Evolutionary conservation across 2,113 vertebrate species (phyloP).

Genomic region (Vulpes ferrilata): DNA sequence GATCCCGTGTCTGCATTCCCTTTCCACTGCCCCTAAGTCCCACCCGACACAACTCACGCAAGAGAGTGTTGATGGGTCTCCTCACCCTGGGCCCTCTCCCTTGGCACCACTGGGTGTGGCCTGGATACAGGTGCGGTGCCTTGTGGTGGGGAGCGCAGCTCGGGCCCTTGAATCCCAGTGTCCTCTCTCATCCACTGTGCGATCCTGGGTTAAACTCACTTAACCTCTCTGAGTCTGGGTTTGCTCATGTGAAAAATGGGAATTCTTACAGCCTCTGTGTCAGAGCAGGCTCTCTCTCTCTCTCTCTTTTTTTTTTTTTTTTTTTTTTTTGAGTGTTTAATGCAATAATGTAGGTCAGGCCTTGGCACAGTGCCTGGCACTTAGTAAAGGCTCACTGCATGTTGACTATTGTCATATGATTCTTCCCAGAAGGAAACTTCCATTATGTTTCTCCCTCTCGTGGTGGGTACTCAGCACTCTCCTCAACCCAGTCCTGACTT

Average conservation of each 20-base stretch:
- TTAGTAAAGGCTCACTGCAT: neutral
- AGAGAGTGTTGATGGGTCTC: neutral
- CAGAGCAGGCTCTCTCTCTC: neutral
- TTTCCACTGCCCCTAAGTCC: neutral
- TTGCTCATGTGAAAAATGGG: conserved; percentile 31
- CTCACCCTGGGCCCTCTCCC: neutral
- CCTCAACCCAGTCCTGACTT: neutral
- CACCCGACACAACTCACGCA: neutral
- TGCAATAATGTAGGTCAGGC: neutral
- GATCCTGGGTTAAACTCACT: neutral
- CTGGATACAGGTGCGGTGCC: neutral
- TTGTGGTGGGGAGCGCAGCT: neutral
- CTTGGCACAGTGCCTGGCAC: neutral
- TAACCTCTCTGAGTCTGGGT: neutral
- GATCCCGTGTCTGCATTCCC: neutral
- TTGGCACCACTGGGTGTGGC: neutral
- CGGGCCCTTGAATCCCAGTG: neutral
- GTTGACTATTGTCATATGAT: neutral
- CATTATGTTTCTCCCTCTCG: neutral
- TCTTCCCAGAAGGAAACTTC: neutral
- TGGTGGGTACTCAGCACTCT: neutral
- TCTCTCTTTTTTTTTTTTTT: neutral
- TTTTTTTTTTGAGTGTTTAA: neutral
- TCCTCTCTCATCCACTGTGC: neutral
- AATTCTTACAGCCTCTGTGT: neutral